A percentile compares a stretch with the other conserved stretches of the same genome.
Evolutionary conservation across 2,113 vertebrate species (phyloP).

Genomic region (Haliaeetus leucogaster): DNA sequence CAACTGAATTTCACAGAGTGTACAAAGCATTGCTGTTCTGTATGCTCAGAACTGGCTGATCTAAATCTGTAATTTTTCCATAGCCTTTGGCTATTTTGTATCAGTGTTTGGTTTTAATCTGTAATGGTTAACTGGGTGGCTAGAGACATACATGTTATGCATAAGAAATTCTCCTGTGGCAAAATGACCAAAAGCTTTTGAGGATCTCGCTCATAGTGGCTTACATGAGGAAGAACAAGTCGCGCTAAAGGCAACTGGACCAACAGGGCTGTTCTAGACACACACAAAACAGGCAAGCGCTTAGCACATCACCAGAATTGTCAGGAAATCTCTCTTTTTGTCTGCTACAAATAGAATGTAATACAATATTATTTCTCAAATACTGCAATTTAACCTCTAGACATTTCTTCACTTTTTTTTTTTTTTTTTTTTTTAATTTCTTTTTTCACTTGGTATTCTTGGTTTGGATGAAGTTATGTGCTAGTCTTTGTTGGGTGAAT

Average conservation of each 20-base stretch:
- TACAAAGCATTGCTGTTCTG: not conserved
- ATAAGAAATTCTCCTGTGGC: not conserved
- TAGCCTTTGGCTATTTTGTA: not conserved
- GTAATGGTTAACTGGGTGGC: not conserved
- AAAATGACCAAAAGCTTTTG: not conserved
- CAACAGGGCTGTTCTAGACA: not conserved
- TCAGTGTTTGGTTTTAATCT: not conserved
- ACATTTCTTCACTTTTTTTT: not conserved
- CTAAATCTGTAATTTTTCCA: not conserved
- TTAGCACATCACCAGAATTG: not conserved
- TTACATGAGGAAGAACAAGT: not conserved
- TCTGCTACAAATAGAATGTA: not conserved
- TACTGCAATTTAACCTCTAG: not conserved
- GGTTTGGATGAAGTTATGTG: not conserved
- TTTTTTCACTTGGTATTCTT: not conserved
- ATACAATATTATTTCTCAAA: not conserved
- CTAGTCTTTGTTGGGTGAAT: not conserved
- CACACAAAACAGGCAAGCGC: not conserved
- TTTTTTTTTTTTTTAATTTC: not conserved
- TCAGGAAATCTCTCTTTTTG: not conserved
- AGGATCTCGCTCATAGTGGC: not conserved
- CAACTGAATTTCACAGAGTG: not conserved
- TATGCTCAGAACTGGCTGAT: not conserved
- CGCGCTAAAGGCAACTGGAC: accelerated
- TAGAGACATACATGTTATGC: not conserved